phyloP scores from a whole-genome alignment of 2,113 vertebrate species.

The Columbina picui region DNA sequence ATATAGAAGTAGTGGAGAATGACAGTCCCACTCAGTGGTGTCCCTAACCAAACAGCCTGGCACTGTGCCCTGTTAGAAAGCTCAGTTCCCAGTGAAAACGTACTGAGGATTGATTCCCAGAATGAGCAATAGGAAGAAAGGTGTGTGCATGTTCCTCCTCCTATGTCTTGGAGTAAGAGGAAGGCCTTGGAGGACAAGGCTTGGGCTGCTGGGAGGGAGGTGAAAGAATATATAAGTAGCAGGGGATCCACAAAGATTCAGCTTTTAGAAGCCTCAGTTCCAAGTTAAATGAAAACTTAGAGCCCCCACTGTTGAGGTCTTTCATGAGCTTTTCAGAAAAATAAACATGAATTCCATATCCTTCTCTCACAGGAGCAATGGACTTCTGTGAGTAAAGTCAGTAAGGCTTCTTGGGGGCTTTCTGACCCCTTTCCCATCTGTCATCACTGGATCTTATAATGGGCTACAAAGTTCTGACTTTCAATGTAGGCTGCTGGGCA shows the following conservation, averaged over 20 bases:
- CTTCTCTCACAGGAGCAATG: neutral
- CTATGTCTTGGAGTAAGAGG: neutral
- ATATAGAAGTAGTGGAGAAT: neutral
- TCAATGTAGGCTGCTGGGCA: neutral
- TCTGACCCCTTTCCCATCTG: neutral
- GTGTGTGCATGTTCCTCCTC: neutral
- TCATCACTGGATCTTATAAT: neutral
- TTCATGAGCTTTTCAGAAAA: neutral
- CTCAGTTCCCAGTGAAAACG: neutral
- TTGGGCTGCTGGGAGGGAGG: neutral
- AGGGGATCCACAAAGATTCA: neutral
- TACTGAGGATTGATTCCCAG: neutral
- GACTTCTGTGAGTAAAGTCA: neutral
- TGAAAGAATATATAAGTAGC: neutral
- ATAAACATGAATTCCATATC: neutral
- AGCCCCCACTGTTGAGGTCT: neutral
- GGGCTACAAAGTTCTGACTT: neutral
- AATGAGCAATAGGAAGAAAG: neutral
- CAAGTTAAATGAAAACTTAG: neutral
- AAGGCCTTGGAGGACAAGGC: neutral
- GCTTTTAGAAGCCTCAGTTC: neutral
- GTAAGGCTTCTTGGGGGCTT: neutral
- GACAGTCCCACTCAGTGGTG: neutral
- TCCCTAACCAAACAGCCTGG: neutral
- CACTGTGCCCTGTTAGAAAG: neutral